A percentile compares a stretch with the other conserved stretches of the same genome.
These are phyloP conservation scores for Sinonovacula constricta DNA, from an alignment of 1,140 invertebrate species.

Conservation along the genomic window DNA sequence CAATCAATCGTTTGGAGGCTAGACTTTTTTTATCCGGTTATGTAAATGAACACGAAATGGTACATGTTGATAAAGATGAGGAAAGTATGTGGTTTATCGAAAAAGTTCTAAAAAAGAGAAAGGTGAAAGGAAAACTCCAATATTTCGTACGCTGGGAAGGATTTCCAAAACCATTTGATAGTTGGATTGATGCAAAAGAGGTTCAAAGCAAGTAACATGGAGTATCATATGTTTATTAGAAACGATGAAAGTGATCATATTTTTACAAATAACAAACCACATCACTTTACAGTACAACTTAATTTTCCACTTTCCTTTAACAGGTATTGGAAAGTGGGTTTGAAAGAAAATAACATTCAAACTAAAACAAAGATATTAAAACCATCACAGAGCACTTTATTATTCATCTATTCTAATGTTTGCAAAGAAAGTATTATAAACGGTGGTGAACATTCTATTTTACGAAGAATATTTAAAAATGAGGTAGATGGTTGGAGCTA, in stretches of 20 bases:
- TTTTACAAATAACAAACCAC: background rate
- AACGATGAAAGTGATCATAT: background rate
- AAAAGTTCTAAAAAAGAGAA: slow-evolving; percentile 19
- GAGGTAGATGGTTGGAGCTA: slow-evolving; percentile 7
- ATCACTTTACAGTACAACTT: background rate
- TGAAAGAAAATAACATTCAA: too few species aligned
- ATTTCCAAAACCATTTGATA: slow-evolving; percentile 39
- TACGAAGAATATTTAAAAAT: slow-evolving; percentile 15
- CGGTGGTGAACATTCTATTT: slow-evolving; percentile 9
- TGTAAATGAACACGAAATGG: slow-evolving; percentile 5
- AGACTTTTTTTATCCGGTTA: too few species aligned
- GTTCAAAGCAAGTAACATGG: too few species aligned
- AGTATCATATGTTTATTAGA: too few species aligned
- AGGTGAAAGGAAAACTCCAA: slow-evolving; percentile 23
- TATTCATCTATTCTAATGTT: slow-evolving; percentile 17
- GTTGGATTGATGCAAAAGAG: too few species aligned
- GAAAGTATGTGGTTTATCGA: too few species aligned
- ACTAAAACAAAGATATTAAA: background rate
- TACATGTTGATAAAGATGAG: too few species aligned
- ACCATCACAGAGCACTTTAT: too few species aligned
- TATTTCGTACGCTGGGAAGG: slow-evolving; percentile 33
- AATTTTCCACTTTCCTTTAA: background rate
- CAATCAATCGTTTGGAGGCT: too few species aligned
- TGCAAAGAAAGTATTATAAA: slow-evolving; percentile 36
- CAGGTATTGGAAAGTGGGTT: background rate